Evolutionary conservation across 1,140 invertebrate species (phyloP).

Genomic region (Diplogasteroides magnus): DNA sequence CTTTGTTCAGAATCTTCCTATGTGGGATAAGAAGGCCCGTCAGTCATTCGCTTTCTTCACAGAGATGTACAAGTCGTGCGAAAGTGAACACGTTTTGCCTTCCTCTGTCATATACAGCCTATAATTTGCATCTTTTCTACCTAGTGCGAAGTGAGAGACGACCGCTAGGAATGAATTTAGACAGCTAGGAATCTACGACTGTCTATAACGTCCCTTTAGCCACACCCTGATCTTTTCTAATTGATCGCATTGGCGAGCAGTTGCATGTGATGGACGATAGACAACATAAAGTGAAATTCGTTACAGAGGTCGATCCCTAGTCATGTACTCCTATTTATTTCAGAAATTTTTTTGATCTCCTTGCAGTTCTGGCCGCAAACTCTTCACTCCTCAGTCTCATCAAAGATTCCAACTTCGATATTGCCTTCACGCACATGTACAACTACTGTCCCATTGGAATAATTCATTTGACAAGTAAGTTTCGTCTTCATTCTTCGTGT

Average conservation of each 20-base stretch:
- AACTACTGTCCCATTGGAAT: constrained; percentile 2
- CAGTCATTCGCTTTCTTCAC: background rate
- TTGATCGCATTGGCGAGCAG: too few relatives aligned
- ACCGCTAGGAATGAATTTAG: constrained; percentile 2
- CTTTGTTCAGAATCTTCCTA: constrained; percentile 10
- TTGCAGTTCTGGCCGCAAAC: constrained; percentile 15
- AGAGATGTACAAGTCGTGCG: constrained; percentile 2
- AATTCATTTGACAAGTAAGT: background rate
- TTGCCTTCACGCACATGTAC: constrained; percentile 27
- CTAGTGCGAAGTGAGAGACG: too few relatives aligned
- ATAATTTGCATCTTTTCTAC: too few relatives aligned
- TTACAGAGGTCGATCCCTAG: too few relatives aligned
- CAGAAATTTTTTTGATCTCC: background rate
- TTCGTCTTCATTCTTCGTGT: too few relatives aligned
- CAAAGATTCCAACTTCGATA: constrained; percentile 21
- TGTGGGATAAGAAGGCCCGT: constrained; percentile 1
- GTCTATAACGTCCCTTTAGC: too few relatives aligned
- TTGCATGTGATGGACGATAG: too few relatives aligned
- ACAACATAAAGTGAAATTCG: too few relatives aligned
- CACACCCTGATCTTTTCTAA: too few relatives aligned
- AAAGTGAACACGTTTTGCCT: constrained; percentile 1
- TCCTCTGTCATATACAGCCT: too few relatives aligned
- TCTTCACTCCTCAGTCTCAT: constrained; percentile 7
- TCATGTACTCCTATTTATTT: too few relatives aligned
- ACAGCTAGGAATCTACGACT: too few relatives aligned